Conservation (phyloP, 2,797 vertebrate genomes). For the Apogon talboti region DNA sequence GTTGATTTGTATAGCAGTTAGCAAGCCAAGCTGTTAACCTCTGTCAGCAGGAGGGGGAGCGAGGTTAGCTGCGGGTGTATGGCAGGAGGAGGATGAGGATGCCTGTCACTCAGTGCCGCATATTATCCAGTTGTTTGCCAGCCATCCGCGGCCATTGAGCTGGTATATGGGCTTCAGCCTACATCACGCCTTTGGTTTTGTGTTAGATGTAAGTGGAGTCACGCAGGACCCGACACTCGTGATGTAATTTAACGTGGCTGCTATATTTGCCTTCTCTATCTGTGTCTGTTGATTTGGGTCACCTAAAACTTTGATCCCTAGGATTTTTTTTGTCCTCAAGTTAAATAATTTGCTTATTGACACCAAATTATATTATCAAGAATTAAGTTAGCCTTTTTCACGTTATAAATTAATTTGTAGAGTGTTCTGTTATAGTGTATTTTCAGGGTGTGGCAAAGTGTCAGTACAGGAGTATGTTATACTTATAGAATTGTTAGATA, state of each 20-base stretch:
- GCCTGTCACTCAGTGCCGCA: slow-evolving; percentile 73
- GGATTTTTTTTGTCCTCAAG: no score
- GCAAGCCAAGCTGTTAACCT: slow-evolving; percentile 11
- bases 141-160: slow-evolving; percentile 39
- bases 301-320: background rate
- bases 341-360: no score
- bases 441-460: no score
- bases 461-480: no score
- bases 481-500: no score
- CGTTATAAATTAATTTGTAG: no score
- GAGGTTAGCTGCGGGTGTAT: slow-evolving; percentile 15
- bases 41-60: slow-evolving; percentile 21
- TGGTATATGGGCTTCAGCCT: slow-evolving; percentile 26
- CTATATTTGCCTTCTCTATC: slow-evolving; percentile 1
- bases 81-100: background rate
- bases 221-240: slow-evolving; percentile 68
- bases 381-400: no score
- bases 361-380: no score
- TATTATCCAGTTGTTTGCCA: slow-evolving; percentile 65
- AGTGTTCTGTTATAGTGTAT: no score
- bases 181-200: slow-evolving; percentile 30
- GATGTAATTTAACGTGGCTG: slow-evolving; percentile 49
- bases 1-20: background rate
- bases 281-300: background rate
- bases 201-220: slow-evolving; percentile 69